Base-by-base conservation (phyloP, 2,113 vertebrate genomes). In the Ptilorrhoa leucosticta region DNA sequence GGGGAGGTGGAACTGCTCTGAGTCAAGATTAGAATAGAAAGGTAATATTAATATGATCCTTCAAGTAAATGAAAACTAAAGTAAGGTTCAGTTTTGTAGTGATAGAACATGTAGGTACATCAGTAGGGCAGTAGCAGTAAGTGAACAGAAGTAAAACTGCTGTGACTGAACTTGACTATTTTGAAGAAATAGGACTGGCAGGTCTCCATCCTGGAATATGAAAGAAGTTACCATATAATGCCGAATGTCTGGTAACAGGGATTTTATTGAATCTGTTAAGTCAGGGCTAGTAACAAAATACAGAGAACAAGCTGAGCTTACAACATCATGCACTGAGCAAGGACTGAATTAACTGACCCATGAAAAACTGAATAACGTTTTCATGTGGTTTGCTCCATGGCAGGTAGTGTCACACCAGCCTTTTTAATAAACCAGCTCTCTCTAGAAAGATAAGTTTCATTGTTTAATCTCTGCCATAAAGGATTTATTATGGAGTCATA, bases 251-350 rank as follows among this genome's bases (percentile, higher is more conserved):
- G 83, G 19, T 87, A 90, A 47, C 53, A 69, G 78, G 71, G 82
- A 45, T 97, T 93, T 85, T 53, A 57, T 61, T 60, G 48, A 83
- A 61, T 92, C 71, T 90, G 51, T 90, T 85, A 88, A 85, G 54
- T 93, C 82, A 88, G 87, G 79, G 7, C 44, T 82, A 51, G 75
- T 53, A 72, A 88, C 65, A 80, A 85, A 95, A 76, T 39, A 82
- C 37, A 83, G 90, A 93, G 87, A 92, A 72, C 71, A 61, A 93
- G 86, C 88, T 93, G 79, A 91, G 69, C 4, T 1, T 75, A 87
- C 87, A 94, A 50, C 76, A 89, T 11, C 40, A 5, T 7, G 22
- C 53, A 35, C 26, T 31, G 77, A 90, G 63, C 42, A 79, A 51
- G 61, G 85, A 37, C 83, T 79, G 88, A 65, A 83, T 80, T 76